Base-by-base conservation (phyloP, 2,888 invertebrate genomes). In the Tinea semifulvella region DNA sequence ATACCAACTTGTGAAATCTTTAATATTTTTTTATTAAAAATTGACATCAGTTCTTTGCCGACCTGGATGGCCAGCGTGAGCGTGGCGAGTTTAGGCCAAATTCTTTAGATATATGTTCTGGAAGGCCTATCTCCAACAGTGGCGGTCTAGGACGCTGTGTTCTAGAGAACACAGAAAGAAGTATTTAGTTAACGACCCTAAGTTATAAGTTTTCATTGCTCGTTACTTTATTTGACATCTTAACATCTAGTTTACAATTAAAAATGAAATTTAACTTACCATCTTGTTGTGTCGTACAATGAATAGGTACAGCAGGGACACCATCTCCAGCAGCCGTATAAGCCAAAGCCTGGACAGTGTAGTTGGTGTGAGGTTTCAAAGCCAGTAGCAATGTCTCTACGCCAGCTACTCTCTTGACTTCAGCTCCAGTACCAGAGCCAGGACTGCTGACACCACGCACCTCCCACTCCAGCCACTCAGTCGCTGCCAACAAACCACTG, bases 291-390 rank as follows among this genome's bases (percentile, higher is more conserved):
- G 94, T 95, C 48, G 85, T 85, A 62, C 94, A 92, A 73, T 87
- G 89, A 60, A 93, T 84, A 46, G 92, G 86, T 52, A 84, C 79
- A 58, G 92, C 92, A 50, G 91, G 84, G 8, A 90, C 85, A 0
- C 95, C 95, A 61, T 94, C 94, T 0, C 95, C 95, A 1, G 89
- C 90, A 3, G 89, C 86, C 0, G 94, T 95, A 60, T 89, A 94
- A 6, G 94, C 94, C 56, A 92, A 67, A 3, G 94, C 91, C 58
- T 92, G 88, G 48, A 95, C 84, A 31, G 93, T 94, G 68, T 95
- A 95, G 75, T 95, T 95, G 46, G 93, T 91, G 65, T 88, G 91
- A 56, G 92, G 92, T 58, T 88, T 85, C 50, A 95, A 73, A 3
- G 91, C 90, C 54, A 92, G 90, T 52, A 93, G 74, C 53, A 90